phyloP scores from a whole-genome alignment of 2,113 vertebrate species.

The Natator depressus region DNA sequence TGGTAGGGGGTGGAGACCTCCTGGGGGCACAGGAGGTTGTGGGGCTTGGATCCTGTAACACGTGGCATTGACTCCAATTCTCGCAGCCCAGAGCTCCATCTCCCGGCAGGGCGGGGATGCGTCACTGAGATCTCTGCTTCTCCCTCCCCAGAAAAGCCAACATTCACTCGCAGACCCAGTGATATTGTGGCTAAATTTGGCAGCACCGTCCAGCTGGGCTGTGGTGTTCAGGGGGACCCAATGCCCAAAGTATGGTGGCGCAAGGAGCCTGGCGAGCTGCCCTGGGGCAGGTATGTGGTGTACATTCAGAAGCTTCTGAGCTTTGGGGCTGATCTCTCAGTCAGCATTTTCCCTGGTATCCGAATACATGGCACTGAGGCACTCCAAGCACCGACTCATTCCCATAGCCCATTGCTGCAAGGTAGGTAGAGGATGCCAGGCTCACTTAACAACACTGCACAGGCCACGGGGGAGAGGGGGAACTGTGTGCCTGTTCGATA shows the following conservation, averaged over 20 bases:
- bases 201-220: slow-evolving; percentile 82
- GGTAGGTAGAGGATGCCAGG: background rate
- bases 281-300: slow-evolving; percentile 84
- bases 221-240: slow-evolving; percentile 82
- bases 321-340: too few species aligned
- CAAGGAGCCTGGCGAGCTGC: slow-evolving; percentile 84
- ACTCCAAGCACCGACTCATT: background rate
- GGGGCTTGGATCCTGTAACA: background rate
- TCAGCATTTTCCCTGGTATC: background rate
- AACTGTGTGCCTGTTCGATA: background rate
- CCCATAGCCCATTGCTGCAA: background rate
- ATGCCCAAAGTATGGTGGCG: slow-evolving; percentile 82
- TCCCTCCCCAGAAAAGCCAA: slow-evolving; percentile 79
- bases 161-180: slow-evolving; percentile 75
- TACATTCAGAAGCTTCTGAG: background rate
- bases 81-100: background rate
- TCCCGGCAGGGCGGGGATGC: too few species aligned
- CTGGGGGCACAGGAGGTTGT: background rate
- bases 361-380: background rate
- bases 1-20: too few species aligned
- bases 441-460: background rate
- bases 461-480: background rate
- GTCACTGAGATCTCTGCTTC: background rate
- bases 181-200: slow-evolving; percentile 72
- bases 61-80: background rate